Conservation (phyloP, 2,888 invertebrate genomes). For the Cybosia mesomella region DNA sequence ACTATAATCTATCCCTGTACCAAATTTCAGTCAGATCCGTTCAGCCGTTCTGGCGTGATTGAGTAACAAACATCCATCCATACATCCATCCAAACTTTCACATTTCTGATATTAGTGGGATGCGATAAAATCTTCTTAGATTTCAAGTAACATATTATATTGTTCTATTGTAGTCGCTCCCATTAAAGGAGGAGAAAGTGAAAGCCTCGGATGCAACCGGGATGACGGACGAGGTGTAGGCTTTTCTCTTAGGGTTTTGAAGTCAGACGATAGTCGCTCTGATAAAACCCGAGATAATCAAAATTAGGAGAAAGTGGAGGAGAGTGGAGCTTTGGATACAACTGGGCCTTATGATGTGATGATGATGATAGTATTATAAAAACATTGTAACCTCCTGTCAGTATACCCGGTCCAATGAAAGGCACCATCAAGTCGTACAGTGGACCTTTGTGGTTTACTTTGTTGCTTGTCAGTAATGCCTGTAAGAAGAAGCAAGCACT, state of each 20-base stretch:
- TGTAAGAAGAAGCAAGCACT: conserved; percentile 53
- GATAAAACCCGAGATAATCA: background rate
- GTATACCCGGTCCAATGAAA: conserved; percentile 69
- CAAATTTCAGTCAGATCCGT: too few relatives aligned
- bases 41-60: too few relatives aligned
- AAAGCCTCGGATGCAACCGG: too few relatives aligned
- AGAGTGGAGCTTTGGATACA: background rate
- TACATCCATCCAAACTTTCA: too few relatives aligned
- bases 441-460: conserved; percentile 74
- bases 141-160: too few relatives aligned
- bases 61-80: too few relatives aligned
- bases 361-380: background rate
- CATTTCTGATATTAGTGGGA: too few relatives aligned
- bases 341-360: background rate
- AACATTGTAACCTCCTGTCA: conserved; percentile 67
- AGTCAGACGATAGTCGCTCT: background rate
- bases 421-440: conserved; percentile 62
- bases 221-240: background rate
- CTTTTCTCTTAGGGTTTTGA: background rate
- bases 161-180: too few relatives aligned
- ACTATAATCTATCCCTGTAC: too few relatives aligned
- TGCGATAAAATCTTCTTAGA: too few relatives aligned
- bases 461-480: conserved; percentile 71
- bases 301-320: background rate
- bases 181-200: too few relatives aligned